Evolutionary conservation across 2,113 vertebrate genomes (phyloP), one percentile per base, ranked within the genome.

Genomic region (Amphiprion ocellaris): DNA sequence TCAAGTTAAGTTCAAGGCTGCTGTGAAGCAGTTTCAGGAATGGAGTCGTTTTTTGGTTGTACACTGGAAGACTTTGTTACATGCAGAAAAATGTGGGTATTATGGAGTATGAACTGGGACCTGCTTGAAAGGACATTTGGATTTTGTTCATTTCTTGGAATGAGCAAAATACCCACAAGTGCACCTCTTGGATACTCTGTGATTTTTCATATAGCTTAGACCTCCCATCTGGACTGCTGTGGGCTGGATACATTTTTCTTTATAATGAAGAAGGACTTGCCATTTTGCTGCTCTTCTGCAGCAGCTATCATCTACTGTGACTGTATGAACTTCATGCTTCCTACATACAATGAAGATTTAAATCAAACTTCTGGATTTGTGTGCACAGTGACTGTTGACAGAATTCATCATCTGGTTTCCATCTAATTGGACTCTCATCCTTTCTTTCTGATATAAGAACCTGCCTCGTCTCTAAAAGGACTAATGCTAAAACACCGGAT

Each of bases 391-490:
- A 87, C 84, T 68, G 33, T 71, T 78, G 21, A 69, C 59, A 39
- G 7, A 30, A 37, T 23, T 55, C 56, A 37, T 37, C 59, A 39
- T 73, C 59, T 79, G 69, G 68, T 71, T 69, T 64, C 53, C 68
- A 76, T 56, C 62, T 60, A 50, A 62, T 24, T 64, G 79, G 81
- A 67, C 69, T 75, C 23, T 53, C 0, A 5, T 62, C 24, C 15
- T 47, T 46, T 65, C 19, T 30, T 30, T 56, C 65, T 41, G 61
- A 24, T 44, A 39, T 14, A 53, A 56, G 21, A 82, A 59, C 61
- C 47, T 55, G 61, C 50, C 39, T 19, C 56, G 30, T 66, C 74
- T 79, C 62, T 65, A 44, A 86, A 87, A 76, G 77, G 88, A 87
- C 81, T 87, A 56, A 63, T 55, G 47, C 58, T 53, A 44, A 55